phyloP scores from a whole-genome alignment of 2,797 vertebrate species.

The Heterohyrax brucei region DNA sequence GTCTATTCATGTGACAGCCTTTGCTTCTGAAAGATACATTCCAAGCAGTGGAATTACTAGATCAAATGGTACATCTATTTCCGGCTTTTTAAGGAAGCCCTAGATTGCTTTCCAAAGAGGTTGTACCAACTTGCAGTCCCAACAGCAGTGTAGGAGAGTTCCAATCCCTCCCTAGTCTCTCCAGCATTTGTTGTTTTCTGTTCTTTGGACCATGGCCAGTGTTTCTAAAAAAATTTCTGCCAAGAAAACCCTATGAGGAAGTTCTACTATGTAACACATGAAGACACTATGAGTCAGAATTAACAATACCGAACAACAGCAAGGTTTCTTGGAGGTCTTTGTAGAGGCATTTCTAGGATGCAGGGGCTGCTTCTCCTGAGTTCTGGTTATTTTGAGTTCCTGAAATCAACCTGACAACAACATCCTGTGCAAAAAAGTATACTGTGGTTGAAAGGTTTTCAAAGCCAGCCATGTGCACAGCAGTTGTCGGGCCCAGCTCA shows the following conservation, averaged over 20 bases:
- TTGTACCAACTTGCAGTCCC: too few relatives aligned
- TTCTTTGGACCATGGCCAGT: neutral
- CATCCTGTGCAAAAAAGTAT: slow-evolving; percentile 17
- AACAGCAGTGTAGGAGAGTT: too few relatives aligned
- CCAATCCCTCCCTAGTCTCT: too few relatives aligned
- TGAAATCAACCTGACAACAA: slow-evolving; percentile 44
- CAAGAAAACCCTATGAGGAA: neutral
- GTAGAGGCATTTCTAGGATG: neutral
- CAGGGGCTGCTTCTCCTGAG: neutral
- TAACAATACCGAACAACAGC: neutral
- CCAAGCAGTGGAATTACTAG: too few relatives aligned
- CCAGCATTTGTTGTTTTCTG: too few relatives aligned
- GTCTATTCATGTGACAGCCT: too few relatives aligned
- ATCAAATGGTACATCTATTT: too few relatives aligned
- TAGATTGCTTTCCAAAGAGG: too few relatives aligned
- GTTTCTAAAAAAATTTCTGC: neutral
- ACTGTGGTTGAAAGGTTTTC: slow-evolving; percentile 38
- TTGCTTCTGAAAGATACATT: too few relatives aligned
- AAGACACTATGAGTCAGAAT: neutral
- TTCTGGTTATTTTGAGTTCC: neutral
- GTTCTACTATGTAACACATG: neutral
- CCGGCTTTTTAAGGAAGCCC: too few relatives aligned
- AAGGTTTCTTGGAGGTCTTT: neutral
- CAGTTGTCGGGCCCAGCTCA: neutral
- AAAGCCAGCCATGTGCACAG: slow-evolving; percentile 19